Evolutionary conservation across 2,888 invertebrate species (phyloP), one percentile per base, ranked within the genome.

Genomic region (Macrophya annulata): DNA sequence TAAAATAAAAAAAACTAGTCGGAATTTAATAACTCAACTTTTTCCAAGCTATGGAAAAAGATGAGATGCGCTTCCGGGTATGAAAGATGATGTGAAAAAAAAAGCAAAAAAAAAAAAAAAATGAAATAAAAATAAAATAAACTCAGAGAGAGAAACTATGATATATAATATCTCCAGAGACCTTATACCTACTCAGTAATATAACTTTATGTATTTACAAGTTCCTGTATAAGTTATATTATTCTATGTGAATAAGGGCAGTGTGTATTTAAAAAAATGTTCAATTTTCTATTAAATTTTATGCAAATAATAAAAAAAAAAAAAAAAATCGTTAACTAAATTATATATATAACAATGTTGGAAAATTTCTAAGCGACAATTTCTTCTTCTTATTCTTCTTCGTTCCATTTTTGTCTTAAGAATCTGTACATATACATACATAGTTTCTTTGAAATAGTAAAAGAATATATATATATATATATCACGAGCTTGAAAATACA

Each of bases 11-110:
- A 74, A 55, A 84, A 10, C 81, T 59, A 76, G 71, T 84, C 72
- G 86, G 86, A 88, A 89, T 89, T 89, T 89, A 89, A 90, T 89
- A 89, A 89, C 87, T 88, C 87, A 87, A 89, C 87, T 88, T 88
- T 79, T n/a, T 55, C 10, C 55, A n/a, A 55, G 8, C 6, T 31
- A 31, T 3, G 31, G 31, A 2, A 8, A 8, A 12, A 12, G 51
- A n/a, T 55, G n/a, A 55, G n/a, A 55, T 31, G 31, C 31, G 8
- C 55, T 87, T 87, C 85, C 76, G 79, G 82, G 71, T 31, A 31
- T 31, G 76, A 76, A 68, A 85, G 40, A 31, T 21, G 59, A 48
- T 48, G 40, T 55, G 65, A 68, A 59, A 62, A 17, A 17, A 21
- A 62, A 31, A 43, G 25, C 51, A 43, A 25, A 43, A 25, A 43